phyloP scores from a whole-genome alignment of 2,888 invertebrate genomes.

The Aphidoletes aphidimyza region DNA sequence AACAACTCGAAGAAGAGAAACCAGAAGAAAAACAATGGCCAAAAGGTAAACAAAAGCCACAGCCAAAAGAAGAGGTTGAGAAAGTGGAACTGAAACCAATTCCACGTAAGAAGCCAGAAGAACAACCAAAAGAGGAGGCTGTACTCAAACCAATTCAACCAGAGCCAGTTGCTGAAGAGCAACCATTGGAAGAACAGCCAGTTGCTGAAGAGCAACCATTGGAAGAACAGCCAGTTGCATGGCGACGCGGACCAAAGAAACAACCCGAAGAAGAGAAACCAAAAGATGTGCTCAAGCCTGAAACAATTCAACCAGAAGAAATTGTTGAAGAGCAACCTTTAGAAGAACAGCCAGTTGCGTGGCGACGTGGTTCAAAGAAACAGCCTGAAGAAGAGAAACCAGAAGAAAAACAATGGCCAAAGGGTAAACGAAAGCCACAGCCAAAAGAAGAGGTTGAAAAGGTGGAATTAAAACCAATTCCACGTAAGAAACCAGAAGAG shows the following conservation, averaged over 20 bases:
- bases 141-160: too few species aligned
- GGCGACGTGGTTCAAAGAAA: constrained; percentile 58
- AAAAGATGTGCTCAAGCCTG: too few species aligned
- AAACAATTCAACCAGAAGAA: constrained; percentile 56
- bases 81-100: constrained; percentile 67
- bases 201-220: too few species aligned
- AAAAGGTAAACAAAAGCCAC: constrained; percentile 61
- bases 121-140: too few species aligned
- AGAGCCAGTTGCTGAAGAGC: too few species aligned
- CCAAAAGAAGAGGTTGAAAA: constrained; percentile 67
- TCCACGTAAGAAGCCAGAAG: constrained; percentile 65
- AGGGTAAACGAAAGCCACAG: constrained; percentile 63
- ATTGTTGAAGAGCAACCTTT: neutral
- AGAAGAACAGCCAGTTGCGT: constrained; percentile 58
- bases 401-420: constrained; percentile 63
- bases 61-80: constrained; percentile 58
- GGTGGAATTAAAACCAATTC: constrained; percentile 68
- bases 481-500: constrained; percentile 66
- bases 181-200: too few species aligned
- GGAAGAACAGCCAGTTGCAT: constrained; percentile 59
- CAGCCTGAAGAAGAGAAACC: constrained; percentile 58
- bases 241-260: constrained; percentile 59
- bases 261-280: constrained; percentile 61
- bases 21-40: constrained; percentile 63
- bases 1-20: constrained; percentile 58